Evolutionary conservation across 2,888 invertebrate genomes (phyloP), one percentile per base, ranked within the genome.

Genomic region (Zhuqinia jingwanae): DNA sequence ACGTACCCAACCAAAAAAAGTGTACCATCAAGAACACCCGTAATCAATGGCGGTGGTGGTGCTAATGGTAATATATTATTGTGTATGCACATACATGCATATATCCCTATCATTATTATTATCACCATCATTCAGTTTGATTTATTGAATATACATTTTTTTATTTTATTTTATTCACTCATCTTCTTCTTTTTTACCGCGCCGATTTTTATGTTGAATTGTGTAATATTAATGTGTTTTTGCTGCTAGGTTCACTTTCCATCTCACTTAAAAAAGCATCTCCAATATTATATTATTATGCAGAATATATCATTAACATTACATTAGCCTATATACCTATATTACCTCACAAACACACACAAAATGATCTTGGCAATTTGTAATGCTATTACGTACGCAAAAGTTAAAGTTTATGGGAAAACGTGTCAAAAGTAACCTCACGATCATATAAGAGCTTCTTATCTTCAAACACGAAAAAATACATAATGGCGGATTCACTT

Each of bases 121-220:
- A 75, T 30, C 27, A 75, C 25, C 56, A 75, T 75, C 75, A 25
- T 60, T 60, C 56, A 17, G 5, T 56, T 53, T 75, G 75, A 75
- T 75, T 75, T 75, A 75, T 75, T 56, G 75, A 75, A 36, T n/a
- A n/a, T n/a, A n/a, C n/a, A n/a, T 17, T 53, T 36, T 75, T 75
- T 75, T 10, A 13, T 20, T 30, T 36, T 27, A 53, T 30, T 53
- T 75, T 75, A 30, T 36, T 30, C 6, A 0, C 30, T 36, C 75
- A 36, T 56, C 75, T 56, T 6, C 53, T 27, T 56, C 30, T 75
- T 47, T n/a, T 13, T 47, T 6, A 73, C 10, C 27, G 2, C 30
- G 30, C 53, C 53, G 56, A 56, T 15, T 36, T 36, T n/a, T 20
- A 58, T 17, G 20, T 17, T 20, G 47, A 20, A 75, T 75, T 75